A percentile compares a stretch with the other conserved stretches of the same genome.
These are phyloP conservation scores for Zygogramma bicolorata DNA, from an alignment of 2,888 invertebrate genomes.

Conservation along the genomic window DNA sequence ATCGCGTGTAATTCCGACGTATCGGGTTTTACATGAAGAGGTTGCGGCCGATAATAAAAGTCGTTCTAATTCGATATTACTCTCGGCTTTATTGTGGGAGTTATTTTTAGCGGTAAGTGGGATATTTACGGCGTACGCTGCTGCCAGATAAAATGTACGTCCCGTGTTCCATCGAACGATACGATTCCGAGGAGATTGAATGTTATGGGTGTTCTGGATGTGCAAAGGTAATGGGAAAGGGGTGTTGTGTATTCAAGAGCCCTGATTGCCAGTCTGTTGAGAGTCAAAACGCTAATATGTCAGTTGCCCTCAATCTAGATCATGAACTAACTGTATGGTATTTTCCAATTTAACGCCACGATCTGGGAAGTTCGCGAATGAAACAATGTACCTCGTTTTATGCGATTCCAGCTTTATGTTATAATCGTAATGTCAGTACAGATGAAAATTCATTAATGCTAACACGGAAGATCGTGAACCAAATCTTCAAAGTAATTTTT, in stretches of 20 bases:
- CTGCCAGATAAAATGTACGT: neutral
- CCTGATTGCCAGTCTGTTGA: too few species aligned
- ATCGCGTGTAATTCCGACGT: conserved; percentile 37
- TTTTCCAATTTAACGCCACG: too few species aligned
- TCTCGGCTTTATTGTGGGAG: conserved; percentile 14
- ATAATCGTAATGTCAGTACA: too few species aligned
- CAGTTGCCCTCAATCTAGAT: too few species aligned
- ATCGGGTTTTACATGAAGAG: conserved; percentile 33
- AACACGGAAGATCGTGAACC: too few species aligned
- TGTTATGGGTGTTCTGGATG: neutral
- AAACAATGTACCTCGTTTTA: too few species aligned
- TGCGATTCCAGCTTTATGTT: too few species aligned
- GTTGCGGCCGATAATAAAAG: conserved; percentile 31
- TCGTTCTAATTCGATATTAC: conserved; percentile 32
- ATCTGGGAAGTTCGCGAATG: too few species aligned
- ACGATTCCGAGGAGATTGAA: neutral
- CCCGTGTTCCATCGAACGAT: neutral
- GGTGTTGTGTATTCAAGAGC: neutral
- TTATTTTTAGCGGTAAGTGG: conserved; percentile 11
- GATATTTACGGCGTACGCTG: neutral
- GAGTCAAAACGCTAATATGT: too few species aligned
- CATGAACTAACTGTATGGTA: too few species aligned
- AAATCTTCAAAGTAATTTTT: too few species aligned
- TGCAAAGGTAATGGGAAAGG: neutral
- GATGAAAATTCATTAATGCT: too few species aligned